Conservation (phyloP, 2,797 vertebrate genomes). For the Halcyon badia region DNA sequence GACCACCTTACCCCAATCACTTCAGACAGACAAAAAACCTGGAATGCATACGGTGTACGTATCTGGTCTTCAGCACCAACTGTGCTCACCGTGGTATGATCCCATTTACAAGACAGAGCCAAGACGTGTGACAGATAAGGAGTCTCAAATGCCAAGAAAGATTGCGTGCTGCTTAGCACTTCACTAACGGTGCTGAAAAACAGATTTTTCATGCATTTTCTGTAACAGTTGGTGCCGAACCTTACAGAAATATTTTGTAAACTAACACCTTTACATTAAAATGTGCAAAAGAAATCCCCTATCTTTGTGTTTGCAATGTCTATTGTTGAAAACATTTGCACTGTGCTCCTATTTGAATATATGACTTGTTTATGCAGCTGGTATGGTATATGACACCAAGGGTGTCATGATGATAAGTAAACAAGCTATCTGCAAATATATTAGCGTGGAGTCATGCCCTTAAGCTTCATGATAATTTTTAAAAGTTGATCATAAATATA, state of each 20-base stretch:
- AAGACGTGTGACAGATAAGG: constrained; percentile 5
- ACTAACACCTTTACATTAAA: neutral
- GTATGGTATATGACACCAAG: neutral
- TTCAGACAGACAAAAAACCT: neutral
- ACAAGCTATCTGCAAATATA: neutral
- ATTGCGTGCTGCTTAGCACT: neutral
- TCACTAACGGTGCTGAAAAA: neutral
- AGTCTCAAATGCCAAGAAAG: constrained; percentile 1
- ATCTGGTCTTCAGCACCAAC: neutral
- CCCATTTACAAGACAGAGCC: neutral
- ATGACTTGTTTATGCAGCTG: neutral
- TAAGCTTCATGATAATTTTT: neutral
- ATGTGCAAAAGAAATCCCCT: neutral
- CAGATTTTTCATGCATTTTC: neutral
- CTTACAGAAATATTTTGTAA: constrained; percentile 18
- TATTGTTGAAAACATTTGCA: neutral
- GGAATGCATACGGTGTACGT: neutral
- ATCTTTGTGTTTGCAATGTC: neutral
- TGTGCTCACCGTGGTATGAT: neutral
- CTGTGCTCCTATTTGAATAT: neutral
- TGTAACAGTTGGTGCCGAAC: neutral
- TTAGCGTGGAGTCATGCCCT: neutral
- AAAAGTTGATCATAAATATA: constrained; percentile 4
- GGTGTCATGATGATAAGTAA: neutral
- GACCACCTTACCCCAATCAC: rapidly evolving